A percentile compares a stretch with the other conserved stretches of the same genome.
phyloP scores from a whole-genome alignment of 1,140 invertebrate species.

The Trachelipus rathkii region DNA sequence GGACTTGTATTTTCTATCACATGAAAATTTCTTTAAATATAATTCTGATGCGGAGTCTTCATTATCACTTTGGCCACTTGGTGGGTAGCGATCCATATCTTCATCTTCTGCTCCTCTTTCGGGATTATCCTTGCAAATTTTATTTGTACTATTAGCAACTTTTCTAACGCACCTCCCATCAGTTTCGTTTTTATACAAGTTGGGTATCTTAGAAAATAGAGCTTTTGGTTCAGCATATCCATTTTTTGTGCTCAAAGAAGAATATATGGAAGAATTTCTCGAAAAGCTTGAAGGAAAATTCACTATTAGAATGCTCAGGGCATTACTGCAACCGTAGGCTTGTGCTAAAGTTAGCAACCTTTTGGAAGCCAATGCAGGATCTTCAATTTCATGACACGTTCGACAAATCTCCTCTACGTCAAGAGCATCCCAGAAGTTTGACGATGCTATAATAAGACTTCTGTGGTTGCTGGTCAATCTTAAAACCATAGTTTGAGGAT shows the following conservation, averaged over 20 bases:
- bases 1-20: slow-evolving; percentile 21
- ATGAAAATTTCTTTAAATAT: neutral
- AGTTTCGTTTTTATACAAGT: neutral
- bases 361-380: neutral
- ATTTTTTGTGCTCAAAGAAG: neutral
- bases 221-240: neutral
- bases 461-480: neutral
- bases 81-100: slow-evolving; percentile 35
- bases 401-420: neutral
- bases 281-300: neutral
- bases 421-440: neutral
- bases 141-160: neutral
- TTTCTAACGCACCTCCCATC: too few species aligned
- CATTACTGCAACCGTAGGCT: neutral
- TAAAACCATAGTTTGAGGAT: neutral
- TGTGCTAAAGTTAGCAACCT: neutral
- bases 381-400: neutral
- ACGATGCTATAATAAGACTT: neutral
- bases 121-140: neutral
- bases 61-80: slow-evolving; percentile 38
- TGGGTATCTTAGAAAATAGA: neutral
- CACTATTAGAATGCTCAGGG: neutral
- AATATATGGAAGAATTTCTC: neutral
- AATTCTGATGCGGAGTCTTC: slow-evolving; percentile 25
- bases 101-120: slow-evolving; percentile 4